Base-by-base conservation (phyloP, 2,888 invertebrate species). In the Boloria selene region DNA sequence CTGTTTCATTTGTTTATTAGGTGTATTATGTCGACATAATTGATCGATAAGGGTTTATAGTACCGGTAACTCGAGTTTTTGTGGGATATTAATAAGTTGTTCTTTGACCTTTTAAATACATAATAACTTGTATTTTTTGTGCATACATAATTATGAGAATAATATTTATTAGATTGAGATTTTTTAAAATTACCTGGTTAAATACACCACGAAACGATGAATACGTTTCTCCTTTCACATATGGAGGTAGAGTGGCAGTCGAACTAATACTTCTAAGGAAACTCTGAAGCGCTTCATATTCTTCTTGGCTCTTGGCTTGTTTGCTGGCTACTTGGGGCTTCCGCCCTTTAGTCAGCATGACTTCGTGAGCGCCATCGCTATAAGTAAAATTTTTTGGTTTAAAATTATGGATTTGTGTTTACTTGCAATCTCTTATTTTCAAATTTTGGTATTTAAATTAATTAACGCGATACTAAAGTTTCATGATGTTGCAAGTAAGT, bases 231-330 rank as follows among this genome's bases (percentile, higher is more conserved):
- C 92, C 92, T 71, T 92, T 92, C 17, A 90, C 88, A 71, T 92
- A 90, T 1, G 90, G 91, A 4, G 93, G 93, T 38, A 93, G 80
- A 0, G 93, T 92, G 58, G 92, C 92, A 0, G 92, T 92, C 16
- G 93, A 93, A 70, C 93, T 93, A 77, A 93, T 90, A 73, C 91
- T 92, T 64, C 91, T 88, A 0, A 93, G 82, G 70, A 93, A 93
- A 71, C 88, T 87, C 73, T 92, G 89, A 17, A 93, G 79, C 0
- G 93, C 92, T 61, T 93, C 93, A 69, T 93, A 93, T 65, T 93
- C 92, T 31, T 88, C 88, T 10, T 84, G 77, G 68, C 87, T 88
- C 68, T 79, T 79, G 6, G 79, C 71, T 10, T 87, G 81, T 66
- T 88, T 88, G 73, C 73, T 82, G 18, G 80, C 75, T 68, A 89